Evolutionary conservation across 1,140 invertebrate genomes (phyloP), one percentile per base, ranked within the genome.

Genomic region (Pachypeltis micranthus): DNA sequence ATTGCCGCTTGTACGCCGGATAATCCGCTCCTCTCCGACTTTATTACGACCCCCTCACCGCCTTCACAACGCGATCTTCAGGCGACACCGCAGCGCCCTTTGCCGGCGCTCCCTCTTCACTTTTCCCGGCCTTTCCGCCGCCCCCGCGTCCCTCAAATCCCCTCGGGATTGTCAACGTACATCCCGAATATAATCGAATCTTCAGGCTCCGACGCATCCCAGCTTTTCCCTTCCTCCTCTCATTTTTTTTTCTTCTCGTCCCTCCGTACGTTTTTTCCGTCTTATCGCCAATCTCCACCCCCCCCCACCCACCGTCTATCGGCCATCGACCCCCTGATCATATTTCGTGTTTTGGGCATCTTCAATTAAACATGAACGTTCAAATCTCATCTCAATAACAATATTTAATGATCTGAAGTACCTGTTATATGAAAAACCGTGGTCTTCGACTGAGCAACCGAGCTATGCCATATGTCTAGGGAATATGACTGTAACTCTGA

Each of bases 11-110:
- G 47, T 51, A 51, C 47, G 47, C 12, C 21, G 47, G 47, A 51
- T 51, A 51, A 51, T 51, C 47, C 47, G 47, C 47, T 51, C 47
- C 47, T 51, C 47, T 51, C 47, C 12, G 47, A 51, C 47, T 51
- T 51, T 51, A 51, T 51, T 51, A 51, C 47, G 47, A 51, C 47
- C 47, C 47, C 47, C 47, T 51, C 47, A 10, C 4, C 47, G 12
- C 21, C 47, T 51, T 14, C 19, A 10, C 47, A 4, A 51, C 47
- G 4, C 19, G 7, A 7, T 39, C 47, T 21, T 4, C 21, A 51
- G 23, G 7, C 47, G 4, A 16, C 47, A 4, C 47, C 10, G 23
- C 47, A 14, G 7, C 19, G 12, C 23, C 21, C 19, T 51, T 51
- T 21, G 12, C 23, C 47, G 7, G 34, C 7, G 34, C 12, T 51